phyloP scores from a whole-genome alignment of 1,140 invertebrate species.

The Pteromalus puparum region DNA sequence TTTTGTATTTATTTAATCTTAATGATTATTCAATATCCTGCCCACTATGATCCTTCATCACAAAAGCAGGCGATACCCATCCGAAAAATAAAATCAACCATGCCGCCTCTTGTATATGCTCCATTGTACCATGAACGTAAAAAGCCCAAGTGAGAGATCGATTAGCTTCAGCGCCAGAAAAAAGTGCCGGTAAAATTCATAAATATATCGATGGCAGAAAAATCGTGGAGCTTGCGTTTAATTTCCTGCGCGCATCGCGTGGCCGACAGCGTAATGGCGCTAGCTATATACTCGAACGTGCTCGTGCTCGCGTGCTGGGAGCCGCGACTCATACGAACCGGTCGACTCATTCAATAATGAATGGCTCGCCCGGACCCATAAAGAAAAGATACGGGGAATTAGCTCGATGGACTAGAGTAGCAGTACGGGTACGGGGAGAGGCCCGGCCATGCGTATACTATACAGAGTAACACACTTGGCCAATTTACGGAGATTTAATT shows the following conservation, averaged over 20 bases:
- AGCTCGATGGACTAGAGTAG: not conserved
- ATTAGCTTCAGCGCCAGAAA: not conserved
- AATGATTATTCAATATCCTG: too few relatives aligned
- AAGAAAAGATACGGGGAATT: conserved; percentile 33
- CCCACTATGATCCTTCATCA: too few relatives aligned
- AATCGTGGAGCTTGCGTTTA: conserved; percentile 36
- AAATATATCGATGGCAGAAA: conserved; percentile 26
- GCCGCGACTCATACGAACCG: not conserved
- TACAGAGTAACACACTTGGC: not conserved
- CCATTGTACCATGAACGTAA: not conserved
- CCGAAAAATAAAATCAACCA: not conserved
- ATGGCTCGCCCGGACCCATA: conserved; percentile 1
- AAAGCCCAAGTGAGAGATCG: not conserved
- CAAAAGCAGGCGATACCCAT: too few relatives aligned
- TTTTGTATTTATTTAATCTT: too few relatives aligned
- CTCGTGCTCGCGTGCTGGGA: not conserved
- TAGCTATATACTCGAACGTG: not conserved
- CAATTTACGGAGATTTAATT: conserved; percentile 48
- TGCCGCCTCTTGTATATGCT: not conserved
- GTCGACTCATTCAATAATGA: conserved; percentile 31
- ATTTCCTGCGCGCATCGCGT: conserved; percentile 29
- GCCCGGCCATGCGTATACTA: not conserved
- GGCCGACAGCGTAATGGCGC: not conserved
- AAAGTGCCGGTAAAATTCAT: conserved; percentile 5
- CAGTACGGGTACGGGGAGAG: not conserved